Percentiles rank a stretch among this genome's conserved stretches.
phyloP scores from a whole-genome alignment of 1,140 invertebrate genomes.

The Calephelis virginiensis region DNA sequence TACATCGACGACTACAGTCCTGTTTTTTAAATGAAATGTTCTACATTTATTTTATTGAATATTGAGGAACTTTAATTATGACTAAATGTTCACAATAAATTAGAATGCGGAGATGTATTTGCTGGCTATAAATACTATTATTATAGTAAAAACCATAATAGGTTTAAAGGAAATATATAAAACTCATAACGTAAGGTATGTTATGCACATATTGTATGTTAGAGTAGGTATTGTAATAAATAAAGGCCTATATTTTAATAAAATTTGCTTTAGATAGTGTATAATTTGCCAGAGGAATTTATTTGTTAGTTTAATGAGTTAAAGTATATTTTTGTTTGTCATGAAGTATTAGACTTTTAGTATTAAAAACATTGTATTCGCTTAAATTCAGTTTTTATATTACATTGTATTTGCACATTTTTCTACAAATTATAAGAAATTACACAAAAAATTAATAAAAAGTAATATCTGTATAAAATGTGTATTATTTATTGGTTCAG shows the following conservation, averaged over 20 bases:
- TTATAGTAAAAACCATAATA: too few relatives aligned
- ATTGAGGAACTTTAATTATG: too few relatives aligned
- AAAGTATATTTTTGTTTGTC: conserved; percentile 24
- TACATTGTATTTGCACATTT: conserved; percentile 70
- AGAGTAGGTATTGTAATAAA: background rate
- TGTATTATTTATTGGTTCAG: conserved; percentile 16
- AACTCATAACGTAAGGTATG: background rate
- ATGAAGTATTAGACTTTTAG: conserved; percentile 32
- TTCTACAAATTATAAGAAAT: conserved; percentile 69
- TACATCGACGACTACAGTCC: too few relatives aligned
- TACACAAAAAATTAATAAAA: conserved; percentile 60
- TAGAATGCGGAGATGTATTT: too few relatives aligned
- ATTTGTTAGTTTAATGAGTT: conserved; percentile 6
- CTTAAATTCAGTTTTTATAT: conserved; percentile 63
- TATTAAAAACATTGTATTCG: conserved; percentile 57
- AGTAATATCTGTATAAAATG: conserved; percentile 24
- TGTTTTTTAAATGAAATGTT: too few relatives aligned
- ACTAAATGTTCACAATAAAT: too few relatives aligned
- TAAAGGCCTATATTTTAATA: background rate
- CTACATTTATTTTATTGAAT: too few relatives aligned
- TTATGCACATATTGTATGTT: background rate
- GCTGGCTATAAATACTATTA: too few relatives aligned
- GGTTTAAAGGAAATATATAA: too few relatives aligned
- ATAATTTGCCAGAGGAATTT: conserved; percentile 8
- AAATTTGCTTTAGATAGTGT: background rate